Percentiles rank a stretch among this genome's conserved stretches.
These are phyloP conservation scores for Mustela erminea DNA, from an alignment of 2,797 vertebrate genomes.

Conservation along the genomic window DNA sequence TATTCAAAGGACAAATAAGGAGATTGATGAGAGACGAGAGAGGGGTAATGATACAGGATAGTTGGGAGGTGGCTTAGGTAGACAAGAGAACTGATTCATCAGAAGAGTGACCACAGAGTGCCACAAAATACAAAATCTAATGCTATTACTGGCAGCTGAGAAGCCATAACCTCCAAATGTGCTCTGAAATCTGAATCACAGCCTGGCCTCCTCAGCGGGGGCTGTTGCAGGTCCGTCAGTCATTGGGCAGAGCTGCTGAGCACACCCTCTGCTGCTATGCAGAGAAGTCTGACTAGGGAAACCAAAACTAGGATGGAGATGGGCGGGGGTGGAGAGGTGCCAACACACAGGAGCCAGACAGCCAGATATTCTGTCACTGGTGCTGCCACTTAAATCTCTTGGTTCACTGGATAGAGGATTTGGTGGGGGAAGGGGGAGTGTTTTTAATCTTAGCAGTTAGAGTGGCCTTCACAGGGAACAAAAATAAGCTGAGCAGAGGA, in stretches of 20 bases:
- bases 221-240: conserved; percentile 66
- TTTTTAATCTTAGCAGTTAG: conserved; percentile 55
- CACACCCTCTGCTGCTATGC: conserved; percentile 80
- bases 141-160: conserved; percentile 34
- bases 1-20: conserved; percentile 40
- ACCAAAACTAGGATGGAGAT: conserved; percentile 56
- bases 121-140: conserved; percentile 58
- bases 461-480: conserved; percentile 53
- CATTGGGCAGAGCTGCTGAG: conserved; percentile 66
- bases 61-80: not conserved
- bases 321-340: conserved; percentile 4
- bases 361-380: conserved; percentile 51
- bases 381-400: conserved; percentile 61
- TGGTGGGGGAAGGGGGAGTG: not conserved
- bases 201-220: conserved; percentile 56
- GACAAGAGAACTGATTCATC: conserved; percentile 1
- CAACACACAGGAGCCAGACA: conserved; percentile 53
- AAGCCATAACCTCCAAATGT: conserved; percentile 69
- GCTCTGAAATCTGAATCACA: conserved; percentile 68
- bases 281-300: conserved; percentile 60
- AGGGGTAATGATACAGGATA: not conserved
- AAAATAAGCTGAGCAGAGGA: conserved; percentile 67
- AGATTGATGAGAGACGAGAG: not conserved
- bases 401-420: conserved; percentile 2
- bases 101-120: conserved; percentile 52